Conservation (phyloP, 2,888 invertebrate genomes). For the Trimorus sp. region DNA sequence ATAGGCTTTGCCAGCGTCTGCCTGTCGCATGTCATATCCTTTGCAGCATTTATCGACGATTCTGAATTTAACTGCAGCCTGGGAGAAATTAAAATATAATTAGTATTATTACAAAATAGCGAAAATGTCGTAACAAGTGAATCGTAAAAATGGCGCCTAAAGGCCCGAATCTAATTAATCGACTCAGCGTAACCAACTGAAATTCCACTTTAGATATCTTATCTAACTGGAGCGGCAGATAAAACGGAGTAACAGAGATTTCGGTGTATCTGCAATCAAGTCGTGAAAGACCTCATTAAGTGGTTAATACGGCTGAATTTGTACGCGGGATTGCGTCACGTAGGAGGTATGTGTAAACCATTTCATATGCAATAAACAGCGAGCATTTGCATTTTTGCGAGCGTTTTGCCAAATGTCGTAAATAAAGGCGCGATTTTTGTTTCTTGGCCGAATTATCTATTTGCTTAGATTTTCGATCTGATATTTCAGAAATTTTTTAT, state of each 20-base stretch:
- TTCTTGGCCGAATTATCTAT: too few relatives aligned
- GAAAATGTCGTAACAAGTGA: too few relatives aligned
- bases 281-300: constrained; percentile 26
- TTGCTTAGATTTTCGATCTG: too few relatives aligned
- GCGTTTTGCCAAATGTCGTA: neutral
- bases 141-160: too few relatives aligned
- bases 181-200: neutral
- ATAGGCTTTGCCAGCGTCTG: constrained; percentile 69
- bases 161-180: neutral
- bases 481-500: too few relatives aligned
- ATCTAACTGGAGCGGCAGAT: constrained; percentile 11
- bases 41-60: constrained; percentile 89
- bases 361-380: constrained; percentile 16
- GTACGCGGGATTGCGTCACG: constrained; percentile 28
- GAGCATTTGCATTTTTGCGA: constrained; percentile 2
- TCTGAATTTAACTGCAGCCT: constrained; percentile 87
- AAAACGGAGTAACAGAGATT: constrained; percentile 20
- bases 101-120: neutral
- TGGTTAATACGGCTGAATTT: constrained; percentile 20
- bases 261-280: constrained; percentile 29
- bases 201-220: constrained; percentile 1
- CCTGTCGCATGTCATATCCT: constrained; percentile 85
- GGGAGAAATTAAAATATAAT: constrained; percentile 68
- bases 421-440: too few relatives aligned
- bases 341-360: constrained; percentile 14